phyloP scores from a whole-genome alignment of 2,888 invertebrate genomes.

The Rhamnusium bicolor region DNA sequence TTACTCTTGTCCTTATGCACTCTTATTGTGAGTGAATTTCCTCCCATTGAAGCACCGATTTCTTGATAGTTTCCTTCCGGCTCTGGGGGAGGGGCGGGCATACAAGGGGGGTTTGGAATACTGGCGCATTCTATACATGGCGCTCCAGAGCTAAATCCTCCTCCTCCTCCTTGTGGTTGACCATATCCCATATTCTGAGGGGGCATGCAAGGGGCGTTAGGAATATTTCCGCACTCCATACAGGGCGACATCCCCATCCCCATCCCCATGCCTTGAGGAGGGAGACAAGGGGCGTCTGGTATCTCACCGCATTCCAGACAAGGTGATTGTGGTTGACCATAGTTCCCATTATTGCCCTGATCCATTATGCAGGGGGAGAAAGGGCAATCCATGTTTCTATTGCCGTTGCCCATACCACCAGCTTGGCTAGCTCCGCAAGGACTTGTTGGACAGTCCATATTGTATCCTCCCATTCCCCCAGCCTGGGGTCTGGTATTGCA shows the following conservation, averaged over 20 bases:
- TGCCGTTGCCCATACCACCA: background rate
- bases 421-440: background rate
- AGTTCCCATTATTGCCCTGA: constrained; percentile 9
- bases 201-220: constrained; percentile 40
- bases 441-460: background rate
- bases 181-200: constrained; percentile 9
- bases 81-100: constrained; percentile 29
- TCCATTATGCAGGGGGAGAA: constrained; percentile 38
- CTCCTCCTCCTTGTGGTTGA: background rate
- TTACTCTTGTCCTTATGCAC: constrained; percentile 75
- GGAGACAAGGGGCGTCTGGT: constrained; percentile 38
- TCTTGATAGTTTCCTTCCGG: constrained; percentile 74
- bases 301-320: constrained; percentile 55
- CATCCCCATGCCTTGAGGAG: constrained; percentile 17
- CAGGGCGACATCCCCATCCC: constrained; percentile 25
- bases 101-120: constrained; percentile 32
- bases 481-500: background rate
- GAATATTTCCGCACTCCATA: constrained; percentile 43
- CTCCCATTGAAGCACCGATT: constrained; percentile 78
- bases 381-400: constrained; percentile 34
- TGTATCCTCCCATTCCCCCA: background rate
- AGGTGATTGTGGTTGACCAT: constrained; percentile 38
- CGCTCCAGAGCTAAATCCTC: background rate
- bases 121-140: constrained; percentile 52
- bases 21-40: constrained; percentile 78